These are phyloP conservation scores for Zygogramma bicolorata DNA, from an alignment of 2,888 invertebrate species.

Conservation along the genomic window DNA sequence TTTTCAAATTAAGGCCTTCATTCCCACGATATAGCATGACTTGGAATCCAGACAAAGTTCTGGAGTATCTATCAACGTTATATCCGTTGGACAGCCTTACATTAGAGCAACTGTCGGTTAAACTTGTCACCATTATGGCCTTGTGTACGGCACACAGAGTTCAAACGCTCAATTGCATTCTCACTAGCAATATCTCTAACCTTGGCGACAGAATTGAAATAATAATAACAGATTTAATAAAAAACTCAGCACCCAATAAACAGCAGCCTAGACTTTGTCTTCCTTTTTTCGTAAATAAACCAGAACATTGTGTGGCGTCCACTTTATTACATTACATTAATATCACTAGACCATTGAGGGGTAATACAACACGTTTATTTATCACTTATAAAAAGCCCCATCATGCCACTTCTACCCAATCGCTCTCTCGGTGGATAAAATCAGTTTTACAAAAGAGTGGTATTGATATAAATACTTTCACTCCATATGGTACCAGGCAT, in stretches of 20 bases:
- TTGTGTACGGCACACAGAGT: too few relatives aligned
- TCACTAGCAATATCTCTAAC: neutral
- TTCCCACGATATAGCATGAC: too few relatives aligned
- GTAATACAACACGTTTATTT: neutral
- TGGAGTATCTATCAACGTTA: too few relatives aligned
- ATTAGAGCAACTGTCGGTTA: too few relatives aligned
- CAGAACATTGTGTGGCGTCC: conserved; percentile 17
- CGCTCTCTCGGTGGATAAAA: conserved; percentile 23
- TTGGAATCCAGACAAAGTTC: too few relatives aligned
- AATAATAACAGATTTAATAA: conserved; percentile 3
- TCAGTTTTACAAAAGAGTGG: conserved; percentile 29
- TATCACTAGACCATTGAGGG: conserved; percentile 10
- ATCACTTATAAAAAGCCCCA: conserved; percentile 28
- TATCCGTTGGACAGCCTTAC: too few relatives aligned
- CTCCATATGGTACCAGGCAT: conserved; percentile 31
- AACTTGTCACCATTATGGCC: too few relatives aligned
- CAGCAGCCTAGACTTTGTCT: conserved; percentile 2
- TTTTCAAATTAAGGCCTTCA: too few relatives aligned
- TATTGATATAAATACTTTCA: conserved; percentile 35
- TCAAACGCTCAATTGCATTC: too few relatives aligned
- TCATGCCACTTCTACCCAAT: conserved; percentile 18
- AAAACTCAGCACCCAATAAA: conserved; percentile 6
- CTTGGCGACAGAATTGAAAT: neutral
- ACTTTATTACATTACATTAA: conserved; percentile 16
- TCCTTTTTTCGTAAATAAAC: conserved; percentile 12